Percentiles rank a stretch among this genome's conserved stretches.
phyloP scores from a whole-genome alignment of 2,113 vertebrate genomes.

The Leptocoma aspasia region DNA sequence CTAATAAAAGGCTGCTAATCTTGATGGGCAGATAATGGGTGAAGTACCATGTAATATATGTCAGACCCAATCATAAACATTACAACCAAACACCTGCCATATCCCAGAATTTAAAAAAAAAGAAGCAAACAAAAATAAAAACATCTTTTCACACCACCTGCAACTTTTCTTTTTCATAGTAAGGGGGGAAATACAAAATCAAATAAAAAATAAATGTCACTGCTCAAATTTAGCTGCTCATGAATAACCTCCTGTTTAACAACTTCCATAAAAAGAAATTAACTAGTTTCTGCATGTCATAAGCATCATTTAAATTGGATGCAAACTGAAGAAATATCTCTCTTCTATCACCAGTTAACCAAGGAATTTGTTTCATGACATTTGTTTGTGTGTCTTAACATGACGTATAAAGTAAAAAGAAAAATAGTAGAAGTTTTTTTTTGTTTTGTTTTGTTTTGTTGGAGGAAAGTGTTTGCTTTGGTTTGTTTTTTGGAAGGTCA shows the following conservation, averaged over 20 bases:
- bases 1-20: not conserved
- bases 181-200: not conserved
- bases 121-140: not conserved
- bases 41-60: not conserved
- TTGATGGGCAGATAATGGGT: not conserved
- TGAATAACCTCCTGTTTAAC: not conserved
- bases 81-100: not conserved
- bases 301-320: not conserved
- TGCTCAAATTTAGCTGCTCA: not conserved
- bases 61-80: not conserved
- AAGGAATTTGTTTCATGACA: not conserved
- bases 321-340: not conserved
- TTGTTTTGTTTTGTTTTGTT: too few species aligned
- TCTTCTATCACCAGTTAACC: not conserved
- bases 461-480: fast-evolving
- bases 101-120: not conserved
- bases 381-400: not conserved
- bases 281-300: not conserved
- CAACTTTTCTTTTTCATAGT: not conserved
- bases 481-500: fast-evolving
- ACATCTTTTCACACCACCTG: not conserved
- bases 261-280: not conserved
- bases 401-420: not conserved
- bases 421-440: not conserved
- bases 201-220: not conserved